Conservation (phyloP, 2,888 invertebrate genomes). For the Trissolcus brochymenae region DNA sequence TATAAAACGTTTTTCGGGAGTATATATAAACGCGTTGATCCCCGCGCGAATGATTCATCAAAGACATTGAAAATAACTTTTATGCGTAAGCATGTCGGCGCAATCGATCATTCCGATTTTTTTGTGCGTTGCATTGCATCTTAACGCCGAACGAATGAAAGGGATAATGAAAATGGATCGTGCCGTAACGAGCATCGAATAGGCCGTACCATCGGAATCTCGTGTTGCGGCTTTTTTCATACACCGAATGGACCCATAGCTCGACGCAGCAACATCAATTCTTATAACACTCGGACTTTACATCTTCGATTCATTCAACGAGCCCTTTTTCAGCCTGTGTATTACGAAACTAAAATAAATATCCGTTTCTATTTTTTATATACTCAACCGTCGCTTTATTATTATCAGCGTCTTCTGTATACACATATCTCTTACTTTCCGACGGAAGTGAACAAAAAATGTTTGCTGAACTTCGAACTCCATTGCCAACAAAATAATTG, state of each 20-base stretch:
- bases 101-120: slow-evolving; percentile 51
- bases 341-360: slow-evolving; percentile 14
- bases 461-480: slow-evolving; percentile 3
- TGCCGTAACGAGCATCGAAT: slow-evolving; percentile 52
- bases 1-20: slow-evolving; percentile 17
- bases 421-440: not conserved
- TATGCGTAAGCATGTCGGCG: slow-evolving; percentile 40
- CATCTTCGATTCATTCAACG: slow-evolving; percentile 6
- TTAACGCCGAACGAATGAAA: slow-evolving; percentile 54
- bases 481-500: not conserved
- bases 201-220: slow-evolving; percentile 50
- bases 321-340: slow-evolving; percentile 4
- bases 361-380: slow-evolving; percentile 3
- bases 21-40: too few relatives aligned
- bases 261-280: slow-evolving; percentile 23
- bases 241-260: slow-evolving; percentile 25
- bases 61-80: slow-evolving; percentile 15
- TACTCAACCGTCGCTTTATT: not conserved
- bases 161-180: slow-evolving; percentile 59
- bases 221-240: slow-evolving; percentile 41
- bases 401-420: not conserved
- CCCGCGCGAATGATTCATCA: slow-evolving; percentile 15
- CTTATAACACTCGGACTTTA: slow-evolving; percentile 20
- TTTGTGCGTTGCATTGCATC: slow-evolving; percentile 39
- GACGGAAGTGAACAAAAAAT: not conserved